Conservation (phyloP, 2,113 vertebrate species). For the Tachycineta bicolor region DNA sequence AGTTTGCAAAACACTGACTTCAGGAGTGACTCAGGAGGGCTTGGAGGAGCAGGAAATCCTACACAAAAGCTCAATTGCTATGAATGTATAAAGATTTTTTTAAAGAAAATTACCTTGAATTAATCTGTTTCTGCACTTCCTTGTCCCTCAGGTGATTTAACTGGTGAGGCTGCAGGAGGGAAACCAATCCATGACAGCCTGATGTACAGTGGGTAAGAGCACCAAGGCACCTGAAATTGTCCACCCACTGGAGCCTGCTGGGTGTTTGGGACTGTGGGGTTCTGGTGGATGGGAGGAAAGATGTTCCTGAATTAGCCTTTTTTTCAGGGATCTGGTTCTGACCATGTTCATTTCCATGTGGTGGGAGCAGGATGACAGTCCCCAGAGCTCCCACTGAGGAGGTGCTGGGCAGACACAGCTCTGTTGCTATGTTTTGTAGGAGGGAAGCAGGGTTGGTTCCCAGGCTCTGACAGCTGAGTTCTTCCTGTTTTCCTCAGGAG, state of each 20-base stretch:
- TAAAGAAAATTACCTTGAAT: not conserved
- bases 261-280: not conserved
- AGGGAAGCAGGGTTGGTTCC: not conserved
- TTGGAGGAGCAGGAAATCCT: not conserved
- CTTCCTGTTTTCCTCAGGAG: conserved; percentile 60
- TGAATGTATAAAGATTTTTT: not conserved
- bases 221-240: not conserved
- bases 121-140: not conserved
- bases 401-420: not conserved
- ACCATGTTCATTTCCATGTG: not conserved
- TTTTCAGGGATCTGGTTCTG: not conserved
- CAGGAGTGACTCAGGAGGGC: not conserved
- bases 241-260: not conserved
- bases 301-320: not conserved
- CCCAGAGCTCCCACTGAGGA: not conserved
- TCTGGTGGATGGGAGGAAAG: not conserved
- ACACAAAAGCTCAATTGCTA: not conserved
- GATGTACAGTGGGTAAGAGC: conserved; percentile 88
- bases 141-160: conserved; percentile 80
- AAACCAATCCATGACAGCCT: conserved; percentile 84
- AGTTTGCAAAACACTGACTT: not conserved
- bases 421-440: not conserved
- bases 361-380: not conserved
- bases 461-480: not conserved
- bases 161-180: conserved; percentile 75